Evolutionary conservation across 2,113 vertebrate species (phyloP).

Genomic region (Astur gentilis): DNA sequence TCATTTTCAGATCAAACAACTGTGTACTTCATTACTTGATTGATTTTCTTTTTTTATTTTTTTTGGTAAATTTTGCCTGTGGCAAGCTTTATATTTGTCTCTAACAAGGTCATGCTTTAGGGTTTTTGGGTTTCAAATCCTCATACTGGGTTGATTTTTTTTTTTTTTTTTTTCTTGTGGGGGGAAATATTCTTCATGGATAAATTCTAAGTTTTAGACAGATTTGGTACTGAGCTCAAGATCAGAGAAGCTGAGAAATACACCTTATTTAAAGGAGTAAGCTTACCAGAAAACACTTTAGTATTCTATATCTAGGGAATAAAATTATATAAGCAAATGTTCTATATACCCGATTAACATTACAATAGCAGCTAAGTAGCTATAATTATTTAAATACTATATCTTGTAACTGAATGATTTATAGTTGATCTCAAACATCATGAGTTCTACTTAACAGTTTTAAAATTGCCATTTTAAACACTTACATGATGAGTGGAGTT

Average conservation of each 20-base stretch:
- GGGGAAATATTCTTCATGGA: background rate
- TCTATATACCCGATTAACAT: background rate
- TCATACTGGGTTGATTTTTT: background rate
- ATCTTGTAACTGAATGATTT: background rate
- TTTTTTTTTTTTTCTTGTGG: background rate
- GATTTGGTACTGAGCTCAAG: background rate
- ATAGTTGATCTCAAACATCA: background rate
- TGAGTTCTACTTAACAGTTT: background rate
- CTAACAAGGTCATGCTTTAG: background rate
- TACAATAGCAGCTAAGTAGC: background rate
- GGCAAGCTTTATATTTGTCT: background rate
- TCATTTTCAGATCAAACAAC: background rate
- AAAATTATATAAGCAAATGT: constrained; percentile 26
- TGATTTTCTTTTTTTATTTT: background rate
- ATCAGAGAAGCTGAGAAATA: background rate
- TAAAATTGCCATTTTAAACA: background rate
- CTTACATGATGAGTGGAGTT: background rate
- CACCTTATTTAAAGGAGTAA: background rate
- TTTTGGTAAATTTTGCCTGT: background rate
- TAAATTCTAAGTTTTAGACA: background rate
- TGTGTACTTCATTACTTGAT: background rate
- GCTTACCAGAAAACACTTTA: background rate
- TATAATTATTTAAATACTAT: background rate
- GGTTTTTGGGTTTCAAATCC: background rate
- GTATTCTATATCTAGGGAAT: background rate